A percentile compares a stretch with the other conserved stretches of the same genome.
Evolutionary conservation across 23 tunicate genomes (phyloP).

Genomic region (Halocynthia roretzi): DNA sequence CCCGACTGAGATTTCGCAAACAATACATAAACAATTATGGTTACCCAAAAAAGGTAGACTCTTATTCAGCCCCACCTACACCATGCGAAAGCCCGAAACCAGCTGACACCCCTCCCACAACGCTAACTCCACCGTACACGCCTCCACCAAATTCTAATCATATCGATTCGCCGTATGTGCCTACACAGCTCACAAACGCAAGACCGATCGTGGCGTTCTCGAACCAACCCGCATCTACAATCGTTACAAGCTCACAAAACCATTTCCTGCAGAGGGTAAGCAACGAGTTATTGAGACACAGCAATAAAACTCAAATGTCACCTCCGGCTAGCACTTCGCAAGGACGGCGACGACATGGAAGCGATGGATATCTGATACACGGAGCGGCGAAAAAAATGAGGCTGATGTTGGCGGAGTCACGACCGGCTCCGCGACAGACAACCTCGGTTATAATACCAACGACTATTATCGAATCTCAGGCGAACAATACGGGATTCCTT

Average conservation of each 20-base stretch:
- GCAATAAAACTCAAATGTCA: constrained; percentile 26
- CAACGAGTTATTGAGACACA: constrained; percentile 31
- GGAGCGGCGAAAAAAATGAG: constrained; percentile 18
- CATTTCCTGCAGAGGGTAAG: constrained; percentile 27
- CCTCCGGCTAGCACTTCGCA: not conserved
- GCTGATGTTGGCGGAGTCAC: constrained; percentile 9
- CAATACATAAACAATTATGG: constrained; percentile 59
- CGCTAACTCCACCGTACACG: constrained; percentile 54
- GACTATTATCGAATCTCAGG: not conserved
- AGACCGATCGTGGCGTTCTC: constrained; percentile 61
- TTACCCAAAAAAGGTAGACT: constrained; percentile 9
- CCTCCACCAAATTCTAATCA: constrained; percentile 45
- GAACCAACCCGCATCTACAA: constrained; percentile 45
- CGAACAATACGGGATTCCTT: not conserved
- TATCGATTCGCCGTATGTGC: constrained; percentile 55
- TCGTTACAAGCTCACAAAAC: constrained; percentile 50
- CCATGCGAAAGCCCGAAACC: constrained; percentile 39
- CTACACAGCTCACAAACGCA: constrained; percentile 54
- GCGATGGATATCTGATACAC: constrained; percentile 19
- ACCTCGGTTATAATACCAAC: not conserved
- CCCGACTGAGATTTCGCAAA: constrained; percentile 62
- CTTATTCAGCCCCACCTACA: constrained; percentile 22
- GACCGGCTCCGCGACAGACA: not conserved
- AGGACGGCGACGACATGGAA: constrained; percentile 25
- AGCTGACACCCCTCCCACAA: constrained; percentile 20